phyloP scores from a whole-genome alignment of 1,140 invertebrate genomes.

The Trialeurodes vaporariorum region DNA sequence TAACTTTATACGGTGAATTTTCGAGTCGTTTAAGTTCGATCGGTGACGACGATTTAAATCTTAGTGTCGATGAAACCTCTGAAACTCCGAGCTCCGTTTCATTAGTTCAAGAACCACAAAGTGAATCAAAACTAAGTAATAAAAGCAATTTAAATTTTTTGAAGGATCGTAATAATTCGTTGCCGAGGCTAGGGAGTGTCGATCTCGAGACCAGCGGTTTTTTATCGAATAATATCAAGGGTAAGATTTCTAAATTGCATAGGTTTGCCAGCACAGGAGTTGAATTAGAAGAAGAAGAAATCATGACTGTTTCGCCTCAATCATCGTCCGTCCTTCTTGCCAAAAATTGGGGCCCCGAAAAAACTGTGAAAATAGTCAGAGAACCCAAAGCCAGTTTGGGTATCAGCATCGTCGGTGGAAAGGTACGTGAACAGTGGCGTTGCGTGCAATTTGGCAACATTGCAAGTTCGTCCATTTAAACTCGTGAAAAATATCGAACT shows the following conservation, averaged over 20 bases:
- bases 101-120: background rate
- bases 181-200: slow-evolving; percentile 13
- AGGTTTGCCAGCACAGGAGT: slow-evolving; percentile 20
- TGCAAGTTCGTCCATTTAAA: too few relatives aligned
- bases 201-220: slow-evolving; percentile 11
- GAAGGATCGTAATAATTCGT: background rate
- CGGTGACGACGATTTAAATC: background rate
- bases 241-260: slow-evolving; percentile 12
- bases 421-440: slow-evolving; percentile 59
- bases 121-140: background rate
- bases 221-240: slow-evolving; percentile 12
- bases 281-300: slow-evolving; percentile 17
- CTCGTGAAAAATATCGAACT: too few relatives aligned
- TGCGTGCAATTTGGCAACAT: too few relatives aligned
- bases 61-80: background rate
- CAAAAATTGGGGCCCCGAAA: slow-evolving; percentile 79
- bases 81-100: background rate
- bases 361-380: slow-evolving; percentile 57
- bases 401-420: slow-evolving; percentile 94
- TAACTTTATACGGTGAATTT: background rate
- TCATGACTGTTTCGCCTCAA: slow-evolving; percentile 14
- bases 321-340: slow-evolving; percentile 39
- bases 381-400: slow-evolving; percentile 67
- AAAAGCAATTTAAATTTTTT: background rate
- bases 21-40: background rate